These are phyloP conservation scores for Bergia puertoricense DNA, from an alignment of 92 coral and sea anemone species.

Conservation along the genomic window DNA sequence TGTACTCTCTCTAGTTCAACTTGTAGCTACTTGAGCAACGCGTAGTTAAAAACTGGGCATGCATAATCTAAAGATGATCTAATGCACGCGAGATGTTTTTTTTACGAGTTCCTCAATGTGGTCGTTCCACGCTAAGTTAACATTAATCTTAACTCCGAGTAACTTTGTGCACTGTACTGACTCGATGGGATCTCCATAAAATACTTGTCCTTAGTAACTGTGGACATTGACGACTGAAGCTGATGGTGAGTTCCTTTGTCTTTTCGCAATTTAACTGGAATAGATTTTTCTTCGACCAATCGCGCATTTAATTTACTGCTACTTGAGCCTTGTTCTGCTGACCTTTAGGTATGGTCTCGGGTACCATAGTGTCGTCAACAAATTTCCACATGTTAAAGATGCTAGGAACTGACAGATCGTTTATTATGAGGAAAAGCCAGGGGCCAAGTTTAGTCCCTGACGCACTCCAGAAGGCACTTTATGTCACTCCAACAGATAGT, in stretches of 20 bases:
- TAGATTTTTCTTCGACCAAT: slow-evolving; percentile 10
- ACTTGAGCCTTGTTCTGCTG: neutral
- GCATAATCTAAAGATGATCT: too few species aligned
- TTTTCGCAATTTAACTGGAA: neutral
- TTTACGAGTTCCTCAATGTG: too few species aligned
- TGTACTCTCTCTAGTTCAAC: too few species aligned
- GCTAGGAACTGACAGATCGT: slow-evolving; percentile 26
- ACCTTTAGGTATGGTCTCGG: slow-evolving; percentile 7
- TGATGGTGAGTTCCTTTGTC: neutral
- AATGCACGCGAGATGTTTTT: too few species aligned
- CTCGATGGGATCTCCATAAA: neutral
- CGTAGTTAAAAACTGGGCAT: too few species aligned
- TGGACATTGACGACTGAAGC: neutral
- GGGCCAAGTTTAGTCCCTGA: slow-evolving; percentile 29
- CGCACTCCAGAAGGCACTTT: slow-evolving; percentile 35
- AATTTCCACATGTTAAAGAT: slow-evolving; percentile 43
- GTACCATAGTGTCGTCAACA: slow-evolving; percentile 40
- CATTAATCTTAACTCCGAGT: neutral
- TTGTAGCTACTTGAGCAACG: too few species aligned
- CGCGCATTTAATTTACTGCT: neutral
- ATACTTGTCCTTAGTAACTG: neutral
- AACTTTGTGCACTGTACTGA: neutral
- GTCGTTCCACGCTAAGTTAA: neutral
- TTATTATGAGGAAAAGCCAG: slow-evolving; percentile 18
- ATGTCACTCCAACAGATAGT: slow-evolving; percentile 30